Evolutionary conservation across 2,797 vertebrate species (phyloP), one percentile per base, ranked within the genome.

Genomic region (Acanthornis magna): DNA sequence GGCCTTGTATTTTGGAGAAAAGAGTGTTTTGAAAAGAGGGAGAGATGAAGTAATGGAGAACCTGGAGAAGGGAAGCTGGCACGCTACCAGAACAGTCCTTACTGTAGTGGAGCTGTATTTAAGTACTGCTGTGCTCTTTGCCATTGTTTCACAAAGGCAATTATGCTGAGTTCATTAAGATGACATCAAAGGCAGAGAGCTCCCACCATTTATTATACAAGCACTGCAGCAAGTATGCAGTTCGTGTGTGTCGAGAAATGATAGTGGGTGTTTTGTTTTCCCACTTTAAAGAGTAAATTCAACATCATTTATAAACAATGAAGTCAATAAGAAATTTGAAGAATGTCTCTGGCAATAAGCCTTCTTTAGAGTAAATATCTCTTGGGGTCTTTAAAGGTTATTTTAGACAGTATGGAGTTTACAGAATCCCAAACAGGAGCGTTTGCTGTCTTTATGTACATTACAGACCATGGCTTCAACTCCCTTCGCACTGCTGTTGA

Each of bases 131-230:
- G 66, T 88, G 45, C 73, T 93, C 79, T 70, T 94, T 86, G 58
- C 79, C 40, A 29, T 91, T 82, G 66, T 91, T 93, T 68, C 54
- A 73, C 66, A 81, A 62, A 85, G 61, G 62, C 47, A 83, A 27
- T 94, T 94, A 91, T 26, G 23, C 75, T 83, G 66, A 71, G 70
- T 85, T 93, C 93, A 78, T 96, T 92, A 92, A 75, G 79, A 77
- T 1, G 4, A 30, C 71, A 86, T 70, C 60, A 76, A 87, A 91
- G 63, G 60, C 84, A 88, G 51, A 68, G 73, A 65, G 86, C 26
- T 95, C 60, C 45, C 80, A 85, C 74, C 32, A 83, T 78, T 47
- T 89, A 58, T 76, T 76, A 67, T 74, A 61, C 27, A 14, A 58
- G 15, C 43, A 38, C 43, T 80, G 22, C 21, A 51, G 57, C 42